These are phyloP conservation scores for Oncorhynchus gorbuscha DNA, from an alignment of 2,113 vertebrate genomes.

Conservation along the genomic window DNA sequence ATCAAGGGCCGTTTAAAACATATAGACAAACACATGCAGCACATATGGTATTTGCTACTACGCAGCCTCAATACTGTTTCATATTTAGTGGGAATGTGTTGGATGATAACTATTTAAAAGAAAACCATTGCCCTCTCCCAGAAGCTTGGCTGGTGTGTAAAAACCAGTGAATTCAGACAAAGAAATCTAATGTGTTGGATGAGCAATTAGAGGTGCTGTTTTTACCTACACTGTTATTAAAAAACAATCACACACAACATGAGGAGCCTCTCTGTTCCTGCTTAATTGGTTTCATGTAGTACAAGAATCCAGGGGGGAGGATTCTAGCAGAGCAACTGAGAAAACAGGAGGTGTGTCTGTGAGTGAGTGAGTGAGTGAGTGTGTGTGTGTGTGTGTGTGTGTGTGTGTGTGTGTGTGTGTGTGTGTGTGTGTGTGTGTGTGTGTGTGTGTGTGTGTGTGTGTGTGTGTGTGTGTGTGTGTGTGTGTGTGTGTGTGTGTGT, in stretches of 20 bases:
- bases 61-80: no score
- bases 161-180: no score
- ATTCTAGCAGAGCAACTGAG: slow-evolving; percentile 6
- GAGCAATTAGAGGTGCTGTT: no score
- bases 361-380: background rate
- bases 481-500: background rate
- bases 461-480: background rate
- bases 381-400: background rate
- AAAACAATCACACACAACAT: background rate
- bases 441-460: background rate
- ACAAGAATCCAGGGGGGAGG: background rate
- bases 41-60: no score
- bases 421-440: background rate
- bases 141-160: no score
- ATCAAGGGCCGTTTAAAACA: no score
- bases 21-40: no score
- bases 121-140: no score
- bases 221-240: slow-evolving; percentile 2
- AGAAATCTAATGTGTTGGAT: no score
- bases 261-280: background rate
- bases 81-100: no score
- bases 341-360: slow-evolving; percentile 8
- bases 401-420: background rate
- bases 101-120: no score
- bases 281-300: slow-evolving; percentile 10